phyloP scores from a whole-genome alignment of 2,113 vertebrate genomes.

The Zosterops lateralis region DNA sequence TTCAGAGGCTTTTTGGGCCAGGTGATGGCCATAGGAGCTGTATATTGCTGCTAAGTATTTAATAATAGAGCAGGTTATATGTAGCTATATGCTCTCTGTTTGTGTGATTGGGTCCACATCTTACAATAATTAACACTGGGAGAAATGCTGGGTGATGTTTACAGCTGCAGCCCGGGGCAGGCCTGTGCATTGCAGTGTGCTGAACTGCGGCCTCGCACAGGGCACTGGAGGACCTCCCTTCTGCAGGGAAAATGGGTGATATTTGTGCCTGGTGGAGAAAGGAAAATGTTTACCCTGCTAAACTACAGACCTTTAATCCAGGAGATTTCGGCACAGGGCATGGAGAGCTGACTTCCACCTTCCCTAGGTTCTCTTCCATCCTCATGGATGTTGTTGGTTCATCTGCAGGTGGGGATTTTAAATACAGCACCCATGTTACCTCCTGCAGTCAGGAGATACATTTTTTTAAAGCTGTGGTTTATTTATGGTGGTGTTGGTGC shows the following conservation, averaged over 20 bases:
- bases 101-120: background rate
- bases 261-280: background rate
- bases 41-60: background rate
- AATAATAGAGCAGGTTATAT: background rate
- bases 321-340: background rate
- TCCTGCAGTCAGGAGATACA: background rate
- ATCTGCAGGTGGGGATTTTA: background rate
- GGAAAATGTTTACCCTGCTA: background rate
- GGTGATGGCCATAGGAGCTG: background rate
- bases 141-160: background rate
- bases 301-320: background rate
- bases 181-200: accelerated
- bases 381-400: background rate
- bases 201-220: accelerated
- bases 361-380: background rate
- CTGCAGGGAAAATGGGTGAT: background rate
- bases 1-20: accelerated
- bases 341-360: background rate
- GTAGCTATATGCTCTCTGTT: background rate
- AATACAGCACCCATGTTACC: background rate
- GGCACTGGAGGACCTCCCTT: background rate
- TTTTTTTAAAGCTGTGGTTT: background rate
- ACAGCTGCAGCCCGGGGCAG: background rate
- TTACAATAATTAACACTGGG: background rate
- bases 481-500: background rate